Conservation (phyloP, 2,888 invertebrate species). For the Laspeyria flexula region DNA sequence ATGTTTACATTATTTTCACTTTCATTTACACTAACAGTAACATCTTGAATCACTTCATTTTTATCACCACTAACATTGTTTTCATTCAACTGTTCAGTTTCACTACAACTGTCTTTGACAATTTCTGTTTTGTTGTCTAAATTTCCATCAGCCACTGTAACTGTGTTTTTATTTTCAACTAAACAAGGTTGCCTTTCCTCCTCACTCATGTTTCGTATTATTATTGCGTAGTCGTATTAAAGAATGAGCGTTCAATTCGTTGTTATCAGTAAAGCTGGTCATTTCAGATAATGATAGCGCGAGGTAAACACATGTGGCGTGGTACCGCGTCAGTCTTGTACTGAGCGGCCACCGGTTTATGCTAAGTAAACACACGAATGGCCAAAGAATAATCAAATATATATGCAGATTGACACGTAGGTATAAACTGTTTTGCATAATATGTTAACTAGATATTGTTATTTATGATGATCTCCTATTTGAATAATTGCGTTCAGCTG, state of each 20-base stretch:
- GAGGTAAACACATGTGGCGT: slow-evolving; percentile 44
- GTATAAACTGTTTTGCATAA: slow-evolving; percentile 3
- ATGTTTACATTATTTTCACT: not conserved
- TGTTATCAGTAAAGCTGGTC: slow-evolving; percentile 52
- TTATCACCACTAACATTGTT: slow-evolving; percentile 9
- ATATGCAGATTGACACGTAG: slow-evolving; percentile 16
- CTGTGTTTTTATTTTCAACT: slow-evolving; percentile 34
- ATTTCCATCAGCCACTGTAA: slow-evolving; percentile 20
- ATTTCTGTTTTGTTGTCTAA: slow-evolving; percentile 5
- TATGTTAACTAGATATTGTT: slow-evolving; percentile 1
- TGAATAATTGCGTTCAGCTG: not conserved
- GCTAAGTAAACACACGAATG: slow-evolving; percentile 60
- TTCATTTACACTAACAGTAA: slow-evolving; percentile 4
- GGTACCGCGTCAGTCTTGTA: slow-evolving; percentile 47
- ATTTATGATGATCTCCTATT: slow-evolving; percentile 5
- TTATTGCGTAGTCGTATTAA: slow-evolving; percentile 15
- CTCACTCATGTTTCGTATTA: slow-evolving; percentile 60
- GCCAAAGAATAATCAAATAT: slow-evolving; percentile 54
- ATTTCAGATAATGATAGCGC: slow-evolving; percentile 59
- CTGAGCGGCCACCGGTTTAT: slow-evolving; percentile 57
- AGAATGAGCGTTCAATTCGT: slow-evolving; percentile 42
- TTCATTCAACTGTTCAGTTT: slow-evolving; percentile 26
- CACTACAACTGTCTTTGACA: slow-evolving; percentile 22
- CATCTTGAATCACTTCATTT: slow-evolving; percentile 11
- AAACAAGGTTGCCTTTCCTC: slow-evolving; percentile 54